Evolutionary conservation across 2,888 invertebrate species (phyloP).

Genomic region (Gryllus longicercus): DNA sequence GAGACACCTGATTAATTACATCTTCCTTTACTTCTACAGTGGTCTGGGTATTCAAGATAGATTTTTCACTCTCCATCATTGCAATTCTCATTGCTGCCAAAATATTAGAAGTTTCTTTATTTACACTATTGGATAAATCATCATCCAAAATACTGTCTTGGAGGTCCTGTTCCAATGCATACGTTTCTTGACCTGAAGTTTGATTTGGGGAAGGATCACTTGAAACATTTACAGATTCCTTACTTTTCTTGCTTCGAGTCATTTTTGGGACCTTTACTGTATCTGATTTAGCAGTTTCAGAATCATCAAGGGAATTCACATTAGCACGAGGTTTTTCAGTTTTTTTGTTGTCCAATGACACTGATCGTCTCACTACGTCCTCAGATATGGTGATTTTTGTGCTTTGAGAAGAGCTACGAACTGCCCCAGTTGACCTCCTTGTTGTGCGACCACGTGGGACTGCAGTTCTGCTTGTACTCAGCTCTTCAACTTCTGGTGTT

Average conservation of each 20-base stretch:
- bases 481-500: not conserved
- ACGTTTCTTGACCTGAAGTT: not conserved
- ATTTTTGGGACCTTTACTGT: not conserved
- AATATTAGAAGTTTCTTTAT: constrained; percentile 30
- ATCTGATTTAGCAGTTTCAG: not conserved
- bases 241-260: not conserved
- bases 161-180: not conserved
- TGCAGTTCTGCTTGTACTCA: not conserved
- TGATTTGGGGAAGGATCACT: not conserved
- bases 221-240: not conserved
- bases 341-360: constrained; percentile 3
- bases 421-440: not conserved
- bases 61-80: constrained; percentile 29
- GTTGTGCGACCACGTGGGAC: not conserved
- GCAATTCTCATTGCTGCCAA: constrained; percentile 34
- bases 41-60: not conserved
- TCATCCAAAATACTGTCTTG: not conserved
- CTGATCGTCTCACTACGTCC: not conserved
- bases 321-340: not conserved
- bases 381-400: not conserved
- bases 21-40: constrained; percentile 18
- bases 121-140: not conserved
- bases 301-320: not conserved
- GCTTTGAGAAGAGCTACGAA: not conserved
- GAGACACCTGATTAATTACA: not conserved